Conservation (phyloP, 2,113 vertebrate genomes). For the Aix galericulata region DNA sequence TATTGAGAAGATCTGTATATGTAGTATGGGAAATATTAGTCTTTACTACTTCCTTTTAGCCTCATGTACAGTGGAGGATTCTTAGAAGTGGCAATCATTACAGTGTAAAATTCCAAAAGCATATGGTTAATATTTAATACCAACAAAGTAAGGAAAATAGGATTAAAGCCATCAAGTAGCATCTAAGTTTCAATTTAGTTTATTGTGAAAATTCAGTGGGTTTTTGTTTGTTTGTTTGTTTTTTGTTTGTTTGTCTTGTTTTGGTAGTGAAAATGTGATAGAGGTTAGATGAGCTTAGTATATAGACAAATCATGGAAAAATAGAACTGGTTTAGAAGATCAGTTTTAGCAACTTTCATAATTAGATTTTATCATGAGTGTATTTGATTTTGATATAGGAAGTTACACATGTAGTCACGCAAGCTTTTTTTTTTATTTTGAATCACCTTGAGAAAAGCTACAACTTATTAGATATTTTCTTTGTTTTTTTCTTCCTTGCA, state of each 20-base stretch:
- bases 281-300: neutral
- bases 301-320: neutral
- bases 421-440: neutral
- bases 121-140: slow-evolving; percentile 23
- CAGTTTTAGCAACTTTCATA: neutral
- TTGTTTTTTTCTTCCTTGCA: neutral
- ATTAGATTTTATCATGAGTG: neutral
- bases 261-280: neutral
- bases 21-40: neutral
- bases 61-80: neutral
- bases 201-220: neutral
- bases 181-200: neutral
- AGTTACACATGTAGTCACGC: neutral
- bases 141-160: neutral
- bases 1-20: neutral
- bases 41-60: neutral
- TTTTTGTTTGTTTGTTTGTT: neutral
- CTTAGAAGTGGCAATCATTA: neutral
- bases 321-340: neutral
- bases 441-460: too few relatives aligned
- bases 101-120: slow-evolving; percentile 10
- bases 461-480: neutral
- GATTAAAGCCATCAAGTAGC: neutral
- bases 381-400: neutral
- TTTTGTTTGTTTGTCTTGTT: neutral